A percentile compares a stretch with the other conserved stretches of the same genome.
phyloP scores from a whole-genome alignment of 2,113 vertebrate genomes.

The Oncorhynchus gorbuscha region DNA sequence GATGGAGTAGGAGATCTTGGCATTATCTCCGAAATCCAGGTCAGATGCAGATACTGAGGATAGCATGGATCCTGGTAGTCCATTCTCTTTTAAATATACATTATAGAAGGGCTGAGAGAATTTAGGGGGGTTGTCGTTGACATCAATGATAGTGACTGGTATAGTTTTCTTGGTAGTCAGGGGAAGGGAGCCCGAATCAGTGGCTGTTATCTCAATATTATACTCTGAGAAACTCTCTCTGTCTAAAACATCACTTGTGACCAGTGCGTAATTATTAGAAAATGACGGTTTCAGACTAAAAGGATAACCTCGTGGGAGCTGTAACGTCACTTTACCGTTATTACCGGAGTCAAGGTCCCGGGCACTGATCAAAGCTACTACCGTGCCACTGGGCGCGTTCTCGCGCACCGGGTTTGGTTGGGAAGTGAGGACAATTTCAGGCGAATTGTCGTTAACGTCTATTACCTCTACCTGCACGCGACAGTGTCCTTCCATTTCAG shows the following conservation, averaged over 20 bases:
- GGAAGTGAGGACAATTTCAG: constrained; percentile 35
- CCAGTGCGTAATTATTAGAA: constrained; percentile 82
- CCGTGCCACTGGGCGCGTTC: constrained; percentile 20
- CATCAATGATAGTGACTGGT: constrained; percentile 80
- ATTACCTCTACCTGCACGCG: constrained; percentile 65
- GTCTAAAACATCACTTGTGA: constrained; percentile 77
- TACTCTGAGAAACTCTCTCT: constrained; percentile 73
- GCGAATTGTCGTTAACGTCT: constrained; percentile 75
- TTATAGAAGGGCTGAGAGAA: constrained; percentile 77
- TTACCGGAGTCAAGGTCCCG: constrained; percentile 26
- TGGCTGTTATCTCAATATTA: constrained; percentile 72
- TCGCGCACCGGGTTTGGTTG: constrained; percentile 18
- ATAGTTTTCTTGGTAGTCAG: constrained; percentile 73
- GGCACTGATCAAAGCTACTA: constrained; percentile 25
- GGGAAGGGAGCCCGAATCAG: constrained; percentile 78
- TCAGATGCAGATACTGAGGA: constrained; percentile 80
- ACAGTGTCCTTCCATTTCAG: constrained; percentile 62
- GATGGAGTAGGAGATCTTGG: constrained; percentile 79
- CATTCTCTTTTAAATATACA: constrained; percentile 84
- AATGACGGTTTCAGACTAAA: constrained; percentile 75
- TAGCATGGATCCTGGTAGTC: constrained; percentile 76
- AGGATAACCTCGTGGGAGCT: constrained; percentile 43
- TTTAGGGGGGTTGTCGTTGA: constrained; percentile 85
- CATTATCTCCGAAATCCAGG: constrained; percentile 76
- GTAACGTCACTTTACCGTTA: constrained; percentile 48